phyloP scores from a whole-genome alignment of 1,140 invertebrate species.

The Apocrypta bakeri region DNA sequence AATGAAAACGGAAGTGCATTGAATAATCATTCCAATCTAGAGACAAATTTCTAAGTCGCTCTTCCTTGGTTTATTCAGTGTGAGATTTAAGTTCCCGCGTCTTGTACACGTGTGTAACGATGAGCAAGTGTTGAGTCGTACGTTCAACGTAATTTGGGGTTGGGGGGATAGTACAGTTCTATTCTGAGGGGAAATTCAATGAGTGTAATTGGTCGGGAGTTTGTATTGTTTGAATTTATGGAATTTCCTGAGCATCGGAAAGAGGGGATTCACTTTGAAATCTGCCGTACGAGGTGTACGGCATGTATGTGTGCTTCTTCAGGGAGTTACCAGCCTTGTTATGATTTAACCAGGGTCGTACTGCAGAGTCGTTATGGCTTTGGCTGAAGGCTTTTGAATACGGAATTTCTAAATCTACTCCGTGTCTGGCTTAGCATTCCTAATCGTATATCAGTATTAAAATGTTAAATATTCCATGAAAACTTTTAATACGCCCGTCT shows the following conservation, averaged over 20 bases:
- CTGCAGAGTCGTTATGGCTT: background rate
- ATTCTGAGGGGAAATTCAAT: background rate
- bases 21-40: constrained; percentile 44
- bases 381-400: background rate
- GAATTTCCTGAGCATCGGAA: background rate
- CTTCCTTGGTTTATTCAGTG: background rate
- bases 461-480: too few species aligned
- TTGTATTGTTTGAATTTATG: constrained; percentile 7
- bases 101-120: background rate
- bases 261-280: background rate
- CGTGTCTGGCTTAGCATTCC: background rate
- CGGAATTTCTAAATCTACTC: background rate
- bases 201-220: background rate
- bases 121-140: background rate
- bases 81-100: background rate
- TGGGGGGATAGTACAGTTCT: too few species aligned
- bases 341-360: background rate
- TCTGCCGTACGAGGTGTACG: background rate
- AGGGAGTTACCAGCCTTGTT: background rate
- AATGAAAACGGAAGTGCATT: constrained; percentile 47
- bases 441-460: background rate
- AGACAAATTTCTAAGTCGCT: background rate
- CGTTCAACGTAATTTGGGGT: background rate
- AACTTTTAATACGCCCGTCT: too few species aligned
- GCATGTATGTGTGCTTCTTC: background rate